Base-by-base conservation (phyloP, 2,113 vertebrate species). In the Halichoerus grypus region DNA sequence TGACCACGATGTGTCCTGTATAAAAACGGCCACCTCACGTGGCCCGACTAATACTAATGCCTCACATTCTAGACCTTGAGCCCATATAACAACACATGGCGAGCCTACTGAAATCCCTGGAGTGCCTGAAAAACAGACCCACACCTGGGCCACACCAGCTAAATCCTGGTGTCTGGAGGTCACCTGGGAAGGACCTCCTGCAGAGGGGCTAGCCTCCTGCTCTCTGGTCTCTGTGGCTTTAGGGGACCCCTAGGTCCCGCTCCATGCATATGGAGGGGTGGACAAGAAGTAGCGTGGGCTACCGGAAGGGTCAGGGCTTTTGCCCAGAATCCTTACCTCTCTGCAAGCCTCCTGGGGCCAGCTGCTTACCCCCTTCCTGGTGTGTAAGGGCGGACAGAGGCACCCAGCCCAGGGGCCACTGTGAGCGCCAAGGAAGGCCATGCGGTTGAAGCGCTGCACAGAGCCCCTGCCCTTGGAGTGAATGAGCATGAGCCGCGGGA, bases 341-440 rank as follows among this genome's bases (percentile, higher is more conserved):
- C 31, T 59, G 39, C 24, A 59, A 2, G 2, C 3, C 16, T 53
- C 63, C 51, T 3, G 39, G 2, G 11, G n/a, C 11, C 6, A n/a
- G 61, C 28, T 7, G 22, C 9, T 74, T 4, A 31, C 31, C 18
- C 13, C 9, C 14, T 63, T 79, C 57, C 19, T 14, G 46, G 74
- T 28, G 36, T 33, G 12, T 24, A 59, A 89, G 77, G 22, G 67
- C 21, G 7, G 3, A 65, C 7, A 22, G 42, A 59, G 9, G 36
- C 1, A 15, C 21, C 0, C 0, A 63, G 7, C 33, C 28, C 22
- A 11, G n/a, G 55, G 36, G 4, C 33, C 24, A 11, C 0, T 18
- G 63, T 71, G 63, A 82, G 71, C 39, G 46, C 28, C 79, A 18
- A 13, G 24, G 22, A 42, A 31, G 18, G 61, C 16, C 14, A 65